These are phyloP conservation scores for Catostomus latipinnis DNA, from an alignment of 2,797 vertebrate species.

Conservation along the genomic window DNA sequence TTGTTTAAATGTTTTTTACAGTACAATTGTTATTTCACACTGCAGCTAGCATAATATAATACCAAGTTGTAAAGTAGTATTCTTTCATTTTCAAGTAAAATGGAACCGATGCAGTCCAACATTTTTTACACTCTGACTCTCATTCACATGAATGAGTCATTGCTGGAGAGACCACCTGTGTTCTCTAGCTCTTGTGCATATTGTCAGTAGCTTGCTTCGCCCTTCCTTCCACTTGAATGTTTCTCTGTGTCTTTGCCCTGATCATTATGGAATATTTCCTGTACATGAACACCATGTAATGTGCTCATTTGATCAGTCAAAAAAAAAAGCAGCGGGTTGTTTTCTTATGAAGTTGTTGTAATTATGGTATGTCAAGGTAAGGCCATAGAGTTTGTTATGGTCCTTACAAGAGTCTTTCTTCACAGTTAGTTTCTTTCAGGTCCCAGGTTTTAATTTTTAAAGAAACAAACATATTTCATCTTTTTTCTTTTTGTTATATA, in stretches of 20 bases:
- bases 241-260: slow-evolving; percentile 66
- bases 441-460: too few species aligned
- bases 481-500: too few species aligned
- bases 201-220: slow-evolving; percentile 74
- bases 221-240: slow-evolving; percentile 79
- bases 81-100: not conserved
- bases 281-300: slow-evolving; percentile 5
- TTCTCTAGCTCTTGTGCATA: slow-evolving; percentile 68
- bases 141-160: too few species aligned
- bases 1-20: too few species aligned
- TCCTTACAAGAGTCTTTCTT: too few species aligned
- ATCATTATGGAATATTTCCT: slow-evolving; percentile 23
- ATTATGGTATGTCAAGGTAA: too few species aligned
- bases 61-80: not conserved
- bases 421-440: too few species aligned
- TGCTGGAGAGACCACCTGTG: too few species aligned
- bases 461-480: too few species aligned
- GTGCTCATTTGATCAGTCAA: not conserved
- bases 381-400: not conserved
- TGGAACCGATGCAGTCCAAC: not conserved
- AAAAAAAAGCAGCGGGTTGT: slow-evolving; percentile 3
- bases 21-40: not conserved
- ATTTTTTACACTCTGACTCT: not conserved
- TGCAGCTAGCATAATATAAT: not conserved
- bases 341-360: not conserved